Evolutionary conservation across 92 coral and sea anemone genomes (phyloP).

Genomic region (Porites divaricata): DNA sequence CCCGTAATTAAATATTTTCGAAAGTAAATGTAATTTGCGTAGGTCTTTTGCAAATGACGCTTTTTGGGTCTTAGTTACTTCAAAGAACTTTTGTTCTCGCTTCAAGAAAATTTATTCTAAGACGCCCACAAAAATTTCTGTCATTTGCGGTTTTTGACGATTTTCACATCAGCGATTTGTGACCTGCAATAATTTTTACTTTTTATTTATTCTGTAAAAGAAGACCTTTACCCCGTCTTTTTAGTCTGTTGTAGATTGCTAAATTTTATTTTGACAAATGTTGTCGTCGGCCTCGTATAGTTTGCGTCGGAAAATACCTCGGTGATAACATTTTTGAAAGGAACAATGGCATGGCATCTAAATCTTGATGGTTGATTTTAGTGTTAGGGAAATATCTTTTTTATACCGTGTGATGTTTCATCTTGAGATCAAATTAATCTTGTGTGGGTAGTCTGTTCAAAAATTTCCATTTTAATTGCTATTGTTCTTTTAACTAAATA

Average conservation of each 20-base stretch:
- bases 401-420: not conserved
- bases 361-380: no score
- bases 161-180: not conserved
- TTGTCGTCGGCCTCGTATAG: no score
- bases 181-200: no score
- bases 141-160: conserved; percentile 41
- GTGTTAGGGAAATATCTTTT: no score
- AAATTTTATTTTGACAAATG: no score
- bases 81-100: conserved; percentile 45
- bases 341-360: no score
- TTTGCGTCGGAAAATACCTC: no score
- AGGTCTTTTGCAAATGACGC: not conserved
- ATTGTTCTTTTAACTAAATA: conserved; percentile 9
- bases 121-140: conserved; percentile 51
- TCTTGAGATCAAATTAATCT: not conserved
- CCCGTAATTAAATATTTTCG: conserved; percentile 29
- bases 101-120: conserved; percentile 28
- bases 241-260: no score
- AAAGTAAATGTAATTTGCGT: conserved; percentile 38
- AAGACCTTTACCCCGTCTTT: not conserved
- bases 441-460: conserved; percentile 29
- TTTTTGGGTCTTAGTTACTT: conserved; percentile 7
- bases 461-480: conserved; percentile 5
- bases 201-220: not conserved
- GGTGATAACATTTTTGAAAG: no score